These are phyloP conservation scores for Labroides dimidiatus DNA, from an alignment of 2,797 vertebrate genomes.

Conservation along the genomic window DNA sequence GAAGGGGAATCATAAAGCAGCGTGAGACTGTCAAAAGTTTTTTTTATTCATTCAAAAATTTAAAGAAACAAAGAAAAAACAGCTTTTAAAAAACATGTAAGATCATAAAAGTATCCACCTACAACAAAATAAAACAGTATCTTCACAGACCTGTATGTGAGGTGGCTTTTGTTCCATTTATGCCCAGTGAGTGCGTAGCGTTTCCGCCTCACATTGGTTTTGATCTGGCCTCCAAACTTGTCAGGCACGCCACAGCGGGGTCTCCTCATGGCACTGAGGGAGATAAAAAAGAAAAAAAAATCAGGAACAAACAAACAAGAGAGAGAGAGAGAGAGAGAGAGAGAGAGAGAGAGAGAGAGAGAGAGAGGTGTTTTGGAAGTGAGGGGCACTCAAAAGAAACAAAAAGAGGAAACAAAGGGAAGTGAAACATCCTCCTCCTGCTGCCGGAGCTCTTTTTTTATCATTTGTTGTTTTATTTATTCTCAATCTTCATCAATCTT, in stretches of 20 bases:
- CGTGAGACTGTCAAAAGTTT: neutral
- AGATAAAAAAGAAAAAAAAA: slow-evolving; percentile 40
- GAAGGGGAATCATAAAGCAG: neutral
- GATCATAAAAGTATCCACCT: too few species aligned
- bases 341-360: neutral
- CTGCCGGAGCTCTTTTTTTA: too few species aligned
- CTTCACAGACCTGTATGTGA: slow-evolving; percentile 81
- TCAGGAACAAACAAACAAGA: slow-evolving; percentile 17
- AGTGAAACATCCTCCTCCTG: too few species aligned
- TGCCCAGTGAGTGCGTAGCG: slow-evolving; percentile 89
- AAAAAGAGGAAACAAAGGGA: slow-evolving; percentile 23
- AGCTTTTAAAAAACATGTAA: neutral
- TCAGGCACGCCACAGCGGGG: slow-evolving; percentile 94
- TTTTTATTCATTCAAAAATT: neutral
- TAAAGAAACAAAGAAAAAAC: neutral
- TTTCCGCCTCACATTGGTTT: slow-evolving; percentile 92
- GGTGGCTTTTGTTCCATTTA: slow-evolving; percentile 82
- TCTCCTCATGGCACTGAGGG: slow-evolving; percentile 90
- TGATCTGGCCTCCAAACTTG: slow-evolving; percentile 91
- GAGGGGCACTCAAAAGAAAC: slow-evolving; percentile 30
- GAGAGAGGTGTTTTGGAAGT: slow-evolving; percentile 10
- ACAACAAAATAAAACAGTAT: neutral
- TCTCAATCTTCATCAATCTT: too few species aligned
- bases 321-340: too few species aligned
- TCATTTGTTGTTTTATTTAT: too few species aligned